Base-by-base conservation (phyloP, 2,888 invertebrate genomes). In the Onchidella celtica region DNA sequence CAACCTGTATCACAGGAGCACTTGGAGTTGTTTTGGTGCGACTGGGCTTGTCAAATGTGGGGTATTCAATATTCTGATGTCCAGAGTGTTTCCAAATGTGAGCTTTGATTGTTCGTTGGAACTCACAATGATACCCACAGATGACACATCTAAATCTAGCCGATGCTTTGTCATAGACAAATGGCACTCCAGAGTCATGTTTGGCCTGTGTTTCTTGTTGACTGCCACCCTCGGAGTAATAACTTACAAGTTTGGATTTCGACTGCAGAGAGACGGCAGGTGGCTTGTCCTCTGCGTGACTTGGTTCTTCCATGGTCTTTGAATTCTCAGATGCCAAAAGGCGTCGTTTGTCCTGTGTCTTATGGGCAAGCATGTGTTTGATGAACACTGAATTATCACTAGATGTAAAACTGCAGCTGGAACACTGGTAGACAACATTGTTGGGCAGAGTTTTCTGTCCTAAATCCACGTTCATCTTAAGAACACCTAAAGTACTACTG, bases 41-140 rank as follows among this genome's bases (percentile, higher is more conserved):
- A 29, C 75, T 63, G 24, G 74, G 32, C 14, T 74, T 74, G 27
- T 82, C 79, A 87, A 92, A 92, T 87, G 91, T 92, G 0, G 93
- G 93, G 81, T 93, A 93, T 81, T 91, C 89, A 4, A 93, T 88
- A 59, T 91, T 88, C 79, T 91, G 88, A 81, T 92, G 90, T 6
- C 93, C 93, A 2, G 92, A 91, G 83, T 93, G 93, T 82, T 92
- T 92, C 93, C 93, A 93, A 36, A 92, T 91, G 82, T 93, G 93
- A 17, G 93, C 91, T 86, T 93, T 93, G 70, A 93, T 91, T 55
- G 91, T 92, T 38, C 92, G 86, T 81, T 92, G 92, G 72, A 89
- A 90, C 77, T 92, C 92, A 81, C 92, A 92, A 34, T 89, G 89
- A 78, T 92, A 93, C 21, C 91, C 90, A 85, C 93, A 93, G 27